Conservation (phyloP, 2,113 vertebrate genomes). For the Elachura formosa region DNA sequence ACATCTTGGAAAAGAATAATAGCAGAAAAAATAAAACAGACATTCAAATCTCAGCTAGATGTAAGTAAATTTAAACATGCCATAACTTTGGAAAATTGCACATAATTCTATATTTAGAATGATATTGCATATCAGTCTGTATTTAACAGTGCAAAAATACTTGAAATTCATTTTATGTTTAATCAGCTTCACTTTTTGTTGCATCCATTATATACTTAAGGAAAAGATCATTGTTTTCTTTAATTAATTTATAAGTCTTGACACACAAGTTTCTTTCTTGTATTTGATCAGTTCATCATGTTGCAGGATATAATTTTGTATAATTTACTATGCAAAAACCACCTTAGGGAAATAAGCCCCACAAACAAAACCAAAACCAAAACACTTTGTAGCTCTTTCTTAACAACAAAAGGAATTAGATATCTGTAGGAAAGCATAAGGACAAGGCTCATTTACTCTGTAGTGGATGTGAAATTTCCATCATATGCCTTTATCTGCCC, state of each 20-base stretch:
- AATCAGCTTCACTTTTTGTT: not conserved
- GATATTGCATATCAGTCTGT: not conserved
- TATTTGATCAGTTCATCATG: not conserved
- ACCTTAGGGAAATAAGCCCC: fast-evolving
- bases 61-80: not conserved
- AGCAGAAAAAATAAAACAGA: not conserved
- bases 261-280: not conserved
- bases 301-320: not conserved
- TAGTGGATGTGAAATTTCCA: not conserved
- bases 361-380: not conserved
- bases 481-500: not conserved
- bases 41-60: not conserved
- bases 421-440: not conserved
- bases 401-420: not conserved
- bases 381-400: not conserved
- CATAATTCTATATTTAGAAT: not conserved
- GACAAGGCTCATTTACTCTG: not conserved
- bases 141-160: not conserved
- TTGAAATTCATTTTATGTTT: not conserved
- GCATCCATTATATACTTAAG: not conserved
- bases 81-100: not conserved
- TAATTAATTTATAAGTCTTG: not conserved
- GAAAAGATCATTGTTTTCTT: not conserved
- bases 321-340: not conserved
- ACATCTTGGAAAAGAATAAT: not conserved